Percentiles rank a stretch among this genome's conserved stretches.
phyloP scores from a whole-genome alignment of 2,113 vertebrate species.

The Albula glossodonta region DNA sequence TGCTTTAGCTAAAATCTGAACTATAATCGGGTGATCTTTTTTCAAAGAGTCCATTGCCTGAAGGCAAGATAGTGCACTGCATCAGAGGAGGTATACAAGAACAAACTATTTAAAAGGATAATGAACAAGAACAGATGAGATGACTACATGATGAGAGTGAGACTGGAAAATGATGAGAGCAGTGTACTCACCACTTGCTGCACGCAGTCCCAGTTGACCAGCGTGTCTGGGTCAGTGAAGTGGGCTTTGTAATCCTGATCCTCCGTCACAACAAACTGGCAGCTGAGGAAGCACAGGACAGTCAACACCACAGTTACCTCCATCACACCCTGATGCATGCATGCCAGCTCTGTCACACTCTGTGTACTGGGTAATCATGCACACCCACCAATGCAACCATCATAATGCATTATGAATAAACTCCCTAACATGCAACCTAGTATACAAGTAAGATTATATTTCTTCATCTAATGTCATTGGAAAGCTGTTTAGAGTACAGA shows the following conservation, averaged over 20 bases:
- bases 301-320: background rate
- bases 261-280: slow-evolving; percentile 97
- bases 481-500: no score
- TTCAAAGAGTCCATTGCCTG: no score
- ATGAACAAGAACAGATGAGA: no score
- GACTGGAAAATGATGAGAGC: background rate
- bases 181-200: slow-evolving; percentile 92
- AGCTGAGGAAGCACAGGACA: slow-evolving; percentile 68
- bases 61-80: background rate
- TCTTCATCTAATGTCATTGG: no score
- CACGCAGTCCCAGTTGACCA: slow-evolving; percentile 99
- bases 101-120: background rate
- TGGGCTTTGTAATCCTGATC: slow-evolving; percentile 95
- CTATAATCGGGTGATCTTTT: no score
- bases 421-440: no score
- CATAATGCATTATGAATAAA: background rate
- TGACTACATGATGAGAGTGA: background rate
- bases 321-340: background rate
- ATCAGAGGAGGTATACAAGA: background rate
- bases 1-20: no score
- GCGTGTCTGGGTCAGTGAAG: slow-evolving; percentile 95
- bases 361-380: background rate
- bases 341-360: background rate
- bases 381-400: background rate
- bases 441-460: no score